Percentiles rank a stretch among this genome's conserved stretches.
These are phyloP conservation scores for Agelaius phoeniceus DNA, from an alignment of 2,113 vertebrate species.

Conservation along the genomic window DNA sequence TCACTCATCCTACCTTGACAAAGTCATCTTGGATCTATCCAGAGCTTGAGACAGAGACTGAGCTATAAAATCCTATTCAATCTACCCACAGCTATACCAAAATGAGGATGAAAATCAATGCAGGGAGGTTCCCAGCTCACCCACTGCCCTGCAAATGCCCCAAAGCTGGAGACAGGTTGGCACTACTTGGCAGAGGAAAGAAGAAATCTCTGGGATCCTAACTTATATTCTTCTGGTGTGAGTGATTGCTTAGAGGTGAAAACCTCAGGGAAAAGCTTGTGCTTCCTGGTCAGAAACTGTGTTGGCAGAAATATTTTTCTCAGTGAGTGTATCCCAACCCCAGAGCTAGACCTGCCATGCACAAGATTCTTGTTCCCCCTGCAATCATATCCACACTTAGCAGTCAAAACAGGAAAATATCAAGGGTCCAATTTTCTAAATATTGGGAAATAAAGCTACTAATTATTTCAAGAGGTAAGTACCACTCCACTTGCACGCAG, in stretches of 20 bases:
- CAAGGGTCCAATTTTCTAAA: slow-evolving; percentile 73
- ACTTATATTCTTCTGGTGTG: neutral
- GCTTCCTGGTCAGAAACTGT: neutral
- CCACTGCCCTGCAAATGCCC: rapidly evolving
- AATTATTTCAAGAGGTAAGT: slow-evolving; percentile 68
- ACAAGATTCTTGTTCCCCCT: slow-evolving; percentile 2
- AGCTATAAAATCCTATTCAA: neutral
- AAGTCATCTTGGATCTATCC: neutral
- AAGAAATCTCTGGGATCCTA: neutral
- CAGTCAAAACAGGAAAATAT: slow-evolving; percentile 69
- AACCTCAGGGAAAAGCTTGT: neutral
- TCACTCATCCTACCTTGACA: neutral
- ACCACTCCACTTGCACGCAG: slow-evolving; percentile 43
- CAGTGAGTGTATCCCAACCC: neutral
- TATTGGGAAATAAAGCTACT: slow-evolving; percentile 64
- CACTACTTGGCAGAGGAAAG: neutral
- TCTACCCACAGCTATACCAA: neutral
- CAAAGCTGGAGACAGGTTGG: neutral
- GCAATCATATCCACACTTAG: slow-evolving; percentile 39
- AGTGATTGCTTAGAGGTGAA: neutral
- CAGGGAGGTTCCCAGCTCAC: neutral
- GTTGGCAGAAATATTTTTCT: neutral
- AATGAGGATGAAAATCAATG: neutral
- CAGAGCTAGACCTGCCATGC: neutral
- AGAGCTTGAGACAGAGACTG: neutral